Conservation (phyloP, 1,140 invertebrate genomes). For the Procambarus clarkii region DNA sequence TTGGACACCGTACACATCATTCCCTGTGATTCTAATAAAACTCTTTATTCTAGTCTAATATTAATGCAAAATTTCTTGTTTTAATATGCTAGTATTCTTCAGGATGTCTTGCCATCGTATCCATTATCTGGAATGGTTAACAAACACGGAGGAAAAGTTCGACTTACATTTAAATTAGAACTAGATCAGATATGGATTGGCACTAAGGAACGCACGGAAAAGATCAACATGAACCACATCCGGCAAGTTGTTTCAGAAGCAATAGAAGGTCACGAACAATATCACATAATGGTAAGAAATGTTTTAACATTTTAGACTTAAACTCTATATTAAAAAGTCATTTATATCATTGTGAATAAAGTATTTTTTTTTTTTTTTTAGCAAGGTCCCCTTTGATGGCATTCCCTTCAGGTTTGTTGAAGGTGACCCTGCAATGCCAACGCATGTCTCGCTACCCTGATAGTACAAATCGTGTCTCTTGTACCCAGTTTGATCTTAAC, state of each 20-base stretch:
- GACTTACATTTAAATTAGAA: slow-evolving; percentile 95
- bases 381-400: too few relatives aligned
- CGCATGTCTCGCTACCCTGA: too few relatives aligned
- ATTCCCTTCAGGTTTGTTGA: too few relatives aligned
- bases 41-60: too few relatives aligned
- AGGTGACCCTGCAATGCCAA: too few relatives aligned
- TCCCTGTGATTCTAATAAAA: too few relatives aligned
- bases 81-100: slow-evolving; percentile 9
- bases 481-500: too few relatives aligned
- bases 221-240: slow-evolving; percentile 93
- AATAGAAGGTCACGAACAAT: slow-evolving; percentile 92
- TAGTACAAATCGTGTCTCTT: too few relatives aligned
- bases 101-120: slow-evolving; percentile 88
- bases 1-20: too few relatives aligned
- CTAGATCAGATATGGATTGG: slow-evolving; percentile 94
- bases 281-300: slow-evolving; percentile 90
- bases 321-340: too few relatives aligned
- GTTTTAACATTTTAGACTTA: neutral
- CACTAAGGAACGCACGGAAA: slow-evolving; percentile 95
- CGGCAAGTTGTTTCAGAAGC: slow-evolving; percentile 89
- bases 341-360: too few relatives aligned
- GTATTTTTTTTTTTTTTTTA: too few relatives aligned
- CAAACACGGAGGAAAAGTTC: slow-evolving; percentile 93
- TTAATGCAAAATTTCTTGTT: neutral
- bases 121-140: slow-evolving; percentile 94